Conservation (phyloP, 2,797 vertebrate species). For the Helostoma temminkii region DNA sequence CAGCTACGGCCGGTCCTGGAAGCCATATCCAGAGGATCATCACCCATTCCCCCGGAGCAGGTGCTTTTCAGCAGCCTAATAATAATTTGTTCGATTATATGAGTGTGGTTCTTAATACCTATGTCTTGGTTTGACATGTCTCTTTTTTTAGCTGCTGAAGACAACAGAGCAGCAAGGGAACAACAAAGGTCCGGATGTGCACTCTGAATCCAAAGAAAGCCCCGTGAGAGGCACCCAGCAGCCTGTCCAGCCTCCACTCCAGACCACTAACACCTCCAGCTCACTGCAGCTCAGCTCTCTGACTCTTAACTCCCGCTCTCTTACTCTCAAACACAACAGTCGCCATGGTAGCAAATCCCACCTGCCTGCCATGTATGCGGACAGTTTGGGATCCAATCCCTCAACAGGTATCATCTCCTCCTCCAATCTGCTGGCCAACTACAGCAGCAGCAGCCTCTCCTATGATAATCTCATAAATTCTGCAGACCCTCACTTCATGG, state of each 20-base stretch:
- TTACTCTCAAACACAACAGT: slow-evolving; percentile 89
- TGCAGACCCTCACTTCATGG: slow-evolving; percentile 80
- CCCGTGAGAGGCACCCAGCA: slow-evolving; percentile 82
- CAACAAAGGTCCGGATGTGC: slow-evolving; percentile 83
- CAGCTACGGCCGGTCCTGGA: slow-evolving; percentile 89
- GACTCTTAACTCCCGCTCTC: slow-evolving; percentile 89
- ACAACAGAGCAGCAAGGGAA: slow-evolving; percentile 81
- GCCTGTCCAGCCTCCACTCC: slow-evolving; percentile 50
- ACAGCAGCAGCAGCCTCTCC: slow-evolving; percentile 91
- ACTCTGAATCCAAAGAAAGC: slow-evolving; percentile 80
- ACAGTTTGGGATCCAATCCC: slow-evolving; percentile 81
- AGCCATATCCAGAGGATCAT: slow-evolving; percentile 90
- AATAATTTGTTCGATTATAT: background rate
- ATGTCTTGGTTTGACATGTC: slow-evolving; percentile 8
- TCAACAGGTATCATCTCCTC: slow-evolving; percentile 81
- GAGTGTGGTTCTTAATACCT: background rate
- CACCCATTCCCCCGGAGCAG: slow-evolving; percentile 91
- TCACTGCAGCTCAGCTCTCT: slow-evolving; percentile 89
- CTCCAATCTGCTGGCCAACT: slow-evolving; percentile 85
- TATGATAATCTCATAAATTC: slow-evolving; percentile 91
- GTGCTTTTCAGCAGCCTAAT: slow-evolving; percentile 70
- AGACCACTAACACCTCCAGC: slow-evolving; percentile 73
- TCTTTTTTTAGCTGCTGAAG: slow-evolving; percentile 72
- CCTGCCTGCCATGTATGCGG: slow-evolving; percentile 81
- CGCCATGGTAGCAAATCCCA: slow-evolving; percentile 84